A percentile compares a stretch with the other conserved stretches of the same genome.
Conservation (phyloP, 2,888 invertebrate species). For the Ophonus ardosiacus region DNA sequence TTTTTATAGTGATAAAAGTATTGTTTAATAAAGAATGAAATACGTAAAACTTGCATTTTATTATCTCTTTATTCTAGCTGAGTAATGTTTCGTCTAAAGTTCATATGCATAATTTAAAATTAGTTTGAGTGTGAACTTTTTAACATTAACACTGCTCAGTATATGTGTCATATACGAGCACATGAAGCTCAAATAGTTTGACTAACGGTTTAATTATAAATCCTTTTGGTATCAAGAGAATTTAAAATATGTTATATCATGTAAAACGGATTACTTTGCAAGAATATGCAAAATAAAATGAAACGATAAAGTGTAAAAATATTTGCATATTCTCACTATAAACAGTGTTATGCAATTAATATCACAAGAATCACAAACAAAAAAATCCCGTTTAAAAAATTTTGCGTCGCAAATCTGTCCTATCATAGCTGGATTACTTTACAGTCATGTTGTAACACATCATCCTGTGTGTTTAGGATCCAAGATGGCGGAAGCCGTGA, state of each 20-base stretch:
- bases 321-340: neutral
- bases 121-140: neutral
- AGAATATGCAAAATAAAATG: neutral
- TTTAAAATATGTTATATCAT: neutral
- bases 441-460: conserved; percentile 33
- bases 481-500: conserved; percentile 44
- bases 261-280: neutral
- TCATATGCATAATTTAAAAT: no score
- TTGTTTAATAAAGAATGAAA: no score
- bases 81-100: no score
- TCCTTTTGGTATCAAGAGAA: neutral
- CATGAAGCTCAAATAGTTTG: neutral
- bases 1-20: no score
- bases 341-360: conserved; percentile 13
- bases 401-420: conserved; percentile 9
- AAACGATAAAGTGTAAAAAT: neutral
- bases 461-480: conserved; percentile 52
- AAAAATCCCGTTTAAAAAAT: neutral
- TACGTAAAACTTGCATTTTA: no score
- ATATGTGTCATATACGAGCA: neutral
- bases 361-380: neutral
- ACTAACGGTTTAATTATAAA: neutral
- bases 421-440: conserved; percentile 13
- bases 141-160: neutral
- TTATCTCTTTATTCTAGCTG: no score